Evolutionary conservation across 2,797 vertebrate genomes (phyloP).

Genomic region (Rhinophrynus dorsalis): DNA sequence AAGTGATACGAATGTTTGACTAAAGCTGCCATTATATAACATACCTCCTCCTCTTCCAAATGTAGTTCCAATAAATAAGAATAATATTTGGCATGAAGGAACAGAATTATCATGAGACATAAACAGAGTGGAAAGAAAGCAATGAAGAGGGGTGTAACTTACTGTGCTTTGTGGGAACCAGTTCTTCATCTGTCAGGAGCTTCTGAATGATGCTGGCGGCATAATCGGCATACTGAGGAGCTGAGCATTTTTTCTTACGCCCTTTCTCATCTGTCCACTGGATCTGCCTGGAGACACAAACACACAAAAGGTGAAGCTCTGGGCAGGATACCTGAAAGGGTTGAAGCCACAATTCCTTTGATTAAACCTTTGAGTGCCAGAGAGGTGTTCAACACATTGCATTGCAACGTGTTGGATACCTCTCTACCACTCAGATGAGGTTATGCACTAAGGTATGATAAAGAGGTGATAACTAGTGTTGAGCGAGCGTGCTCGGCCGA

Average conservation of each 20-base stretch:
- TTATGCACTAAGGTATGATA: no score
- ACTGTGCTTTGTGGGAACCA: slow-evolving; percentile 54
- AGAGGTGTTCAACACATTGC: no score
- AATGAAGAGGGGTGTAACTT: not conserved
- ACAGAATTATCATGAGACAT: not conserved
- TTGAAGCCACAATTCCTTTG: no score
- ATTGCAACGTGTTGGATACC: no score
- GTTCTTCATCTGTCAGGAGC: slow-evolving; percentile 45
- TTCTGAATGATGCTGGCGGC: slow-evolving; percentile 51
- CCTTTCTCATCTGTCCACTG: slow-evolving; percentile 52
- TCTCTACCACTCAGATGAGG: no score
- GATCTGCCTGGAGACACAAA: slow-evolving; percentile 40
- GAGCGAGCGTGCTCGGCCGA: no score
- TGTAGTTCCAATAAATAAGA: not conserved
- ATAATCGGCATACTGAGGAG: slow-evolving; percentile 49
- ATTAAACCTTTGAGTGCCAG: no score
- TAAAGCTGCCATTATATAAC: not conserved
- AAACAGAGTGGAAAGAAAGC: not conserved
- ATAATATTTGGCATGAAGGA: not conserved
- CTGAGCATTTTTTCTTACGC: slow-evolving; percentile 48
- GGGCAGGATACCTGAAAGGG: not conserved
- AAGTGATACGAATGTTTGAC: not conserved
- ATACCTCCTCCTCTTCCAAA: not conserved
- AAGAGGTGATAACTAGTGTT: no score
- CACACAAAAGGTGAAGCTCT: not conserved